Evolutionary conservation across 2,797 vertebrate species (phyloP), one percentile per base, ranked within the genome.

Genomic region (Anguilla anguilla): DNA sequence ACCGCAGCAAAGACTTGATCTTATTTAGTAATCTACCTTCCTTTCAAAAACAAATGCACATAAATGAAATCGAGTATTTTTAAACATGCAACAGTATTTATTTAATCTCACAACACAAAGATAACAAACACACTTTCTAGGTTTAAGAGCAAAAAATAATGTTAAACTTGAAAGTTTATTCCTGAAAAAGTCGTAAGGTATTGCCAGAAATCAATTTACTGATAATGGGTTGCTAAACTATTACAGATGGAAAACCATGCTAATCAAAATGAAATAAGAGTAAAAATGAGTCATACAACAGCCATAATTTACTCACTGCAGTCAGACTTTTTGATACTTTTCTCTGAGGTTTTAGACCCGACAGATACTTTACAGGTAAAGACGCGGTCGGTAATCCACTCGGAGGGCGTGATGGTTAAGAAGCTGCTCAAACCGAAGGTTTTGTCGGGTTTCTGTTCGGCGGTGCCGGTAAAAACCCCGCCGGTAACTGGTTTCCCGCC

Each of bases 401-500:
- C 91, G 15, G 91, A 90, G 1, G 89, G 84, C 83, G 90, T 87
- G 57, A 95, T 87, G 90, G 43, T 86, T 92, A 94, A 90, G 90
- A 86, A 91, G 91, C 94, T 95, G 93, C 93, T 96, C 88, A 94
- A 90, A n/a, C 90, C 89, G 91, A 93, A 95, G 86, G 90, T 93
- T 59, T 92, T 89, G 89, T 94, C 94, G 72, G 90, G 61, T 86
- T 92, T 91, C 83, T 89, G 89, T 74, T 91, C 90, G 86, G 92
- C 88, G 10, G 89, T 83, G 90, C 94, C 92, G 90, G 89, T 95
- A 35, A 88, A 91, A 89, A 94, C 86, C 83, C 88, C 93, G 46
- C 83, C 89, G 88, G 83, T 92, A 85, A 94, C 90, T 87, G 91
- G 88, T 90, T 51, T 91, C 89, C 93, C 94, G 86, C 0, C 90